These are phyloP conservation scores for Acanthiza pusilla DNA, from an alignment of 2,797 vertebrate genomes.

Conservation along the genomic window DNA sequence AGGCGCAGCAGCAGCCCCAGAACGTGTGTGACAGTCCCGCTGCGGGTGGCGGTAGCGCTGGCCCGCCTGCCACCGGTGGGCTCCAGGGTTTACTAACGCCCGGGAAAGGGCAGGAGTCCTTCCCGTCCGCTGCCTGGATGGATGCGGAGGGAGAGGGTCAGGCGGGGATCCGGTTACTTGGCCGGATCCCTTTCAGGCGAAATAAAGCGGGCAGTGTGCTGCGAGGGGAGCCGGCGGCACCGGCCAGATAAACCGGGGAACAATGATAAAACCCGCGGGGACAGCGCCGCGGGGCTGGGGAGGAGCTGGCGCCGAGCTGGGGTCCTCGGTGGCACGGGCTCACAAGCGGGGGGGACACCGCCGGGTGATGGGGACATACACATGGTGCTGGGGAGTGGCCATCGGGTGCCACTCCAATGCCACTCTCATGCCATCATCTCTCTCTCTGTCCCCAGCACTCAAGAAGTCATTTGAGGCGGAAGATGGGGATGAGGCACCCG, in stretches of 20 bases:
- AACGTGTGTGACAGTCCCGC: fast-evolving
- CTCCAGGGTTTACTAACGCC: neutral
- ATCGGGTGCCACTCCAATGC: neutral
- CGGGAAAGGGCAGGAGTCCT: neutral
- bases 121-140: neutral
- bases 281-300: neutral
- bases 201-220: slow-evolving; percentile 57
- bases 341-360: neutral
- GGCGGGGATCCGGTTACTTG: slow-evolving; percentile 6
- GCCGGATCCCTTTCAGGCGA: slow-evolving; percentile 15
- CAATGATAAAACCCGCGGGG: neutral
- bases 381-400: neutral
- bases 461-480: slow-evolving; percentile 88
- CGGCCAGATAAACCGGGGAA: neutral
- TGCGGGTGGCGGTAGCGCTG: fast-evolving
- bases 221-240: neutral
- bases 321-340: neutral
- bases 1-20: neutral
- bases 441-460: slow-evolving; percentile 71
- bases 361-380: neutral
- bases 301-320: neutral
- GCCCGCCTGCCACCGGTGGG: neutral
- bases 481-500: slow-evolving; percentile 74
- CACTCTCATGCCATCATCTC: neutral
- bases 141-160: neutral